Evolutionary conservation across 2,113 vertebrate species (phyloP).

Genomic region (Nipponia nippon): DNA sequence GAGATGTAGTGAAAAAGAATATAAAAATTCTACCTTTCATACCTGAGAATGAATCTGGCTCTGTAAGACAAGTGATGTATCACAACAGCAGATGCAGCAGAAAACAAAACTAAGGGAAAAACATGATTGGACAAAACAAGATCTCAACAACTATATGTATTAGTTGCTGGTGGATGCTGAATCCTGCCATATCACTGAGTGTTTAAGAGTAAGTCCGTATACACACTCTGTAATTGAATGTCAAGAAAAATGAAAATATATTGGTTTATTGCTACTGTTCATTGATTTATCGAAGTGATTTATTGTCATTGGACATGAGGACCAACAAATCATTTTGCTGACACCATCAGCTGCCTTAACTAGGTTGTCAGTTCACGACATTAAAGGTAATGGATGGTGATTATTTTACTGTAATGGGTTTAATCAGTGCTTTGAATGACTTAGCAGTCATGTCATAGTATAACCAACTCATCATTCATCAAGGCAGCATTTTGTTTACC

Average conservation of each 20-base stretch:
- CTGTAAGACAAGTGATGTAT: background rate
- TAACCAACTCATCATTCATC: conserved; percentile 76
- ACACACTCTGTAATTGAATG: conserved; percentile 79
- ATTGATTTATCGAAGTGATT: conserved; percentile 83
- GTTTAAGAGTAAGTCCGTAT: conserved; percentile 75
- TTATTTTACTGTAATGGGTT: conserved; percentile 83
- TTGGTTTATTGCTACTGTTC: conserved; percentile 81
- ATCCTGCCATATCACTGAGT: conserved; percentile 57
- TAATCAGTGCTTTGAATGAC: conserved; percentile 82
- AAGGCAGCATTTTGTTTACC: conserved; percentile 76
- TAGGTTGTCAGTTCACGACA: conserved; percentile 81
- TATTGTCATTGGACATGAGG: conserved; percentile 73
- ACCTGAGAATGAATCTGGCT: background rate
- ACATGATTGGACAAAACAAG: background rate
- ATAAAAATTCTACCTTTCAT: background rate
- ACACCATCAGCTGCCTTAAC: conserved; percentile 83
- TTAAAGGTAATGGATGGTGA: conserved; percentile 84
- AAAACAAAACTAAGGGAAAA: conserved; percentile 2
- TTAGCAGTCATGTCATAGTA: conserved; percentile 76
- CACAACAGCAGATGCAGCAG: background rate
- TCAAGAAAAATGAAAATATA: conserved; percentile 82
- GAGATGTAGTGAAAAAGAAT: background rate
- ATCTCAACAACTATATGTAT: background rate
- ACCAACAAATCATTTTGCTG: conserved; percentile 79
- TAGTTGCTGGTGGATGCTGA: conserved; percentile 36